A percentile compares a stretch with the other conserved stretches of the same genome.
Evolutionary conservation across 2,113 vertebrate genomes (phyloP).

Genomic region (Platichthys flesus): DNA sequence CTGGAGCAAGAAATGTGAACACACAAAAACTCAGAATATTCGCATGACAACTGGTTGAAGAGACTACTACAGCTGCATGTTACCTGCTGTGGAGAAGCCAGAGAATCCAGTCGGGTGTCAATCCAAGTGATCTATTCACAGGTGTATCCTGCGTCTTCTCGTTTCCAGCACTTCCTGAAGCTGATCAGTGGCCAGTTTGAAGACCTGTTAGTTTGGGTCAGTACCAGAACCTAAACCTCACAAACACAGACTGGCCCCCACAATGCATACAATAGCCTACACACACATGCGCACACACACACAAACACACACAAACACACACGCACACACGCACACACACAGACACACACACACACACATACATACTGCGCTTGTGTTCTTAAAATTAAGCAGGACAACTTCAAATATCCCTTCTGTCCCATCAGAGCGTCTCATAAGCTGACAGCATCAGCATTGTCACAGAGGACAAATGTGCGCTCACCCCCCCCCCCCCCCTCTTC

Average conservation of each 20-base stretch:
- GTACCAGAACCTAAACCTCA: background rate
- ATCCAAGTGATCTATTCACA: too few species aligned
- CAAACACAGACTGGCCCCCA: background rate
- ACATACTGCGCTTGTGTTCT: background rate
- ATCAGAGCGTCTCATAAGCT: slow-evolving; percentile 31
- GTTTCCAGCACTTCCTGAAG: too few species aligned
- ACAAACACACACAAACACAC: background rate
- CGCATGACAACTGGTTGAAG: too few species aligned
- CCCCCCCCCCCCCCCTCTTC: slow-evolving; percentile 9
- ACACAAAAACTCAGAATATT: too few species aligned
- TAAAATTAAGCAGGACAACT: background rate
- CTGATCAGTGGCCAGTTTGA: too few species aligned
- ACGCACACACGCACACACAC: background rate
- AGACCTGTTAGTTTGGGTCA: too few species aligned
- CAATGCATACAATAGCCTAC: too few species aligned
- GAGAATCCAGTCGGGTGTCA: too few species aligned
- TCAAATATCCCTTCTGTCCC: slow-evolving; percentile 30
- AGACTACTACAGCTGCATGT: too few species aligned
- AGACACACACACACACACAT: background rate
- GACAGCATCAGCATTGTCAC: slow-evolving; percentile 25
- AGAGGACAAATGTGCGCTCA: background rate
- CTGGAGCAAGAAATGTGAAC: too few species aligned
- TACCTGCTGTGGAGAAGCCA: too few species aligned
- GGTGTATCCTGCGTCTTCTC: too few species aligned
- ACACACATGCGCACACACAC: background rate